Evolutionary conservation across 1,140 invertebrate species (phyloP).

Genomic region (Popillia japonica): DNA sequence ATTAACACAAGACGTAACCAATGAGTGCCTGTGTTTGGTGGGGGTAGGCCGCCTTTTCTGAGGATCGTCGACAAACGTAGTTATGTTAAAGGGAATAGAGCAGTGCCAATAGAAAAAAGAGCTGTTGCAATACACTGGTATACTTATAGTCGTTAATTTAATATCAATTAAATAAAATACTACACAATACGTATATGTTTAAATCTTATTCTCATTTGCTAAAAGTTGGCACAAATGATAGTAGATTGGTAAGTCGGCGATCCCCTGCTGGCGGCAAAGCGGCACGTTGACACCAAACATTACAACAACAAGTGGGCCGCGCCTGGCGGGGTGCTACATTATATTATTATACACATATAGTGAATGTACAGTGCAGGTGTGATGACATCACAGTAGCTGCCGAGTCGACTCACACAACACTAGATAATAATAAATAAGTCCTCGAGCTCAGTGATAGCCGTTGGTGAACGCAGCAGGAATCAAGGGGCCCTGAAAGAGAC

Average conservation of each 20-base stretch:
- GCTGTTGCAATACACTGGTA: background rate
- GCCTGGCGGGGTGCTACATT: slow-evolving; percentile 59
- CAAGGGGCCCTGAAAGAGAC: slow-evolving; percentile 80
- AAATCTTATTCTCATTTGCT: slow-evolving; percentile 1
- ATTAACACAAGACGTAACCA: slow-evolving; percentile 60
- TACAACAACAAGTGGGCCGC: slow-evolving; percentile 61
- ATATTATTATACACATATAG: slow-evolving; percentile 58
- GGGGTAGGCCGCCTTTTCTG: slow-evolving; percentile 49
- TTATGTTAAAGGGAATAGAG: background rate
- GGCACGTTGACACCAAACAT: slow-evolving; percentile 60
- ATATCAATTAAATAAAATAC: background rate
- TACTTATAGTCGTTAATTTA: background rate
- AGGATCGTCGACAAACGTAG: slow-evolving; percentile 47
- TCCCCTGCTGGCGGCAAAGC: slow-evolving; percentile 48
- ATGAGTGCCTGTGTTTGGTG: slow-evolving; percentile 61
- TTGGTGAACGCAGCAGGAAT: slow-evolving; percentile 94
- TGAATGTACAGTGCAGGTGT: slow-evolving; percentile 62
- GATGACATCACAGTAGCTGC: slow-evolving; percentile 60
- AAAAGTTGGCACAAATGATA: slow-evolving; percentile 11
- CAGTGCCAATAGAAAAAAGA: background rate
- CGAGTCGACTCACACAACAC: slow-evolving; percentile 50
- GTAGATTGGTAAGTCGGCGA: background rate
- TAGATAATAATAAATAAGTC: slow-evolving; percentile 47
- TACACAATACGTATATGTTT: too few relatives aligned
- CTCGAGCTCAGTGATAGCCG: slow-evolving; percentile 83